Evolutionary conservation across 1,140 invertebrate species (phyloP), one percentile per base, ranked within the genome.

Genomic region (Danaus melanippus): DNA sequence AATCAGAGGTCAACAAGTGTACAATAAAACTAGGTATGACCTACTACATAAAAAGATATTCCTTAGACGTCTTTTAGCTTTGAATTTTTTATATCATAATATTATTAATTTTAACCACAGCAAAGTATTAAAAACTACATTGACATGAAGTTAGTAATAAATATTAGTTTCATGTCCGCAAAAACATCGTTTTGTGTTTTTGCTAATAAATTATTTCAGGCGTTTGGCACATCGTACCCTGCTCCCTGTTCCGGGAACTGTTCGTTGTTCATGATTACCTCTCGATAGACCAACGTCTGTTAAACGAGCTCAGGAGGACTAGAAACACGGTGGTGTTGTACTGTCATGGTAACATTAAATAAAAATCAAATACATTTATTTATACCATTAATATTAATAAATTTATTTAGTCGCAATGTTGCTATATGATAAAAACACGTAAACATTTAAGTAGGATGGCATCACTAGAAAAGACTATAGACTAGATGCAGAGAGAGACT

Each of bases 211-310:
- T 4, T 46, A 21, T 57, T 50, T 10, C 47, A 79, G 76, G 77
- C 15, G 69, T 67, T 12, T 80, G 77, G 77, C 77, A 80, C 42
- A 66, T 80, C 8, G 62, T 75, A 1, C 77, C 77, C 0, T 67
- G 65, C 48, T 74, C 64, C 0, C 53, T 69, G 15, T 71, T 73
- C 44, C 56, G 58, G 9, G 67, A 72, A 1, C 42, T 72, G 9
- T 62, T 67, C 43, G 58, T 58, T 0, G 49, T 58, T 3, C 51
- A 47, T 0, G 63, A 74, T 11, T 50, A 58, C 12, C 10, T 50
- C 12, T 57, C 46, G 2, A 12, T 70, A 11, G 68, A 70, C 12
- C 15, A 51, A 7, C 52, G 58, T 10, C 57, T 72, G 0, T 59
- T 67, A 0, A 43, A 66, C 5, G 70, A 69, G 15, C 44, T 79